A percentile compares a stretch with the other conserved stretches of the same genome.
These are phyloP conservation scores for Laspeyria flexula DNA, from an alignment of 2,888 invertebrate genomes.

Conservation along the genomic window DNA sequence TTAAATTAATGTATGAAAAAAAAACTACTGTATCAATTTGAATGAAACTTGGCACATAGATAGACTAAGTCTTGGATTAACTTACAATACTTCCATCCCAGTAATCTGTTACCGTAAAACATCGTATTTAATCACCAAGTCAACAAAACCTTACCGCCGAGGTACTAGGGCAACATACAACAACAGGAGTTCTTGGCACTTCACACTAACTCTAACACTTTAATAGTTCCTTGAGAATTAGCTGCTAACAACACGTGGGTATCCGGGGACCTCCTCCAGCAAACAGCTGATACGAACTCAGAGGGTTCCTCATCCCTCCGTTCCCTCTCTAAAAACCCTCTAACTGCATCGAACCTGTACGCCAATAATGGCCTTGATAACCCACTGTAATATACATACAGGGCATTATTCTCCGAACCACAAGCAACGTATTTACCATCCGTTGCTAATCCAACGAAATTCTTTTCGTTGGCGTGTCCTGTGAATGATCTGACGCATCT, in stretches of 20 bases:
- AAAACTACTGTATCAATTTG: no score
- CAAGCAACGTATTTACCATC: conserved; percentile 96
- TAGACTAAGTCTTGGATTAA: no score
- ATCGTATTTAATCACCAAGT: no score
- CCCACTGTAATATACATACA: conserved; percentile 96
- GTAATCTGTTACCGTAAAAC: no score
- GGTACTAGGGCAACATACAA: conserved; percentile 4
- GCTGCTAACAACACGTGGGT: conserved; percentile 94
- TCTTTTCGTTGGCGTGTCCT: conserved; percentile 97
- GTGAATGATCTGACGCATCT: conserved; percentile 94
- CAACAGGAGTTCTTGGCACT: conserved; percentile 1
- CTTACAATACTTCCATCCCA: no score
- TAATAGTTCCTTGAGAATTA: conserved; percentile 97
- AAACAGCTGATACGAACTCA: conserved; percentile 98
- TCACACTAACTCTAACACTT: conserved; percentile 92
- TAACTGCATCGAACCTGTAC: conserved; percentile 94
- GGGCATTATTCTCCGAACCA: conserved; percentile 97
- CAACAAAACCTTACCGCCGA: background rate
- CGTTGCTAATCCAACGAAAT: conserved; percentile 97
- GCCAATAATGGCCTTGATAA: conserved; percentile 94
- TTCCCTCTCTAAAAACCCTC: conserved; percentile 92
- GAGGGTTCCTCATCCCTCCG: conserved; percentile 94
- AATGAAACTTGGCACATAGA: no score
- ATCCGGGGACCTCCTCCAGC: conserved; percentile 93
- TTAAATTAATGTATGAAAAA: no score